These are phyloP conservation scores for Crenuchus spilurus DNA, from an alignment of 2,797 vertebrate genomes.

Conservation along the genomic window DNA sequence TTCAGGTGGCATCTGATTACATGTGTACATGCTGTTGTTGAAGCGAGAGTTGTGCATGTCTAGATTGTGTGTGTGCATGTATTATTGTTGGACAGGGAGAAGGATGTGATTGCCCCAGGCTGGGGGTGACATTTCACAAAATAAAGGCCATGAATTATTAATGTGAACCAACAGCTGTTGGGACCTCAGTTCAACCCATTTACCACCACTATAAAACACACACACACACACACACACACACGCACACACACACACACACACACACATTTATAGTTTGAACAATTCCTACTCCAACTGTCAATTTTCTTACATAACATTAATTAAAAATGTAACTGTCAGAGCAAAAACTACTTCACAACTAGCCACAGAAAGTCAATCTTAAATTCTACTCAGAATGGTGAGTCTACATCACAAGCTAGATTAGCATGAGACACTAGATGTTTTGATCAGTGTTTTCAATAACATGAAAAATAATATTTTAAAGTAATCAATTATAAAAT, in stretches of 20 bases:
- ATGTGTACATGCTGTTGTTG: constrained; percentile 36
- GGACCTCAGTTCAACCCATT: constrained; percentile 56
- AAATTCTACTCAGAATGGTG: too few relatives aligned
- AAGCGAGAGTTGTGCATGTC: not conserved
- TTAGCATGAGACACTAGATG: too few relatives aligned
- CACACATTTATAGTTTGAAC: not conserved
- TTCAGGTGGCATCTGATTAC: constrained; percentile 20
- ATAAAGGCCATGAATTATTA: constrained; percentile 55
- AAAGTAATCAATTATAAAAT: too few relatives aligned
- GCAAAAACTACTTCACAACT: too few relatives aligned
- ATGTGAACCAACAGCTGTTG: constrained; percentile 55
- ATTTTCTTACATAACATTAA: not conserved
- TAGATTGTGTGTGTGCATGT: constrained; percentile 29
- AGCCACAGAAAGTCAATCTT: too few relatives aligned
- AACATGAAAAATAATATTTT: too few relatives aligned
- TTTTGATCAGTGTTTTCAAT: too few relatives aligned
- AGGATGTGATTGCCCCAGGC: constrained; percentile 62
- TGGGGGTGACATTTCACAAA: constrained; percentile 66
- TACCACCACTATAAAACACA: constrained; percentile 26
- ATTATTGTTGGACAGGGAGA: constrained; percentile 38
- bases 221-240: constrained; percentile 5
- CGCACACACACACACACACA: not conserved
- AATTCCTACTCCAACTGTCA: not conserved
- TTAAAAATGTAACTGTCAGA: too few relatives aligned
- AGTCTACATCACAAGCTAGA: too few relatives aligned